Evolutionary conservation across 1,140 invertebrate species (phyloP).

Genomic region (Bombyx mandarina): DNA sequence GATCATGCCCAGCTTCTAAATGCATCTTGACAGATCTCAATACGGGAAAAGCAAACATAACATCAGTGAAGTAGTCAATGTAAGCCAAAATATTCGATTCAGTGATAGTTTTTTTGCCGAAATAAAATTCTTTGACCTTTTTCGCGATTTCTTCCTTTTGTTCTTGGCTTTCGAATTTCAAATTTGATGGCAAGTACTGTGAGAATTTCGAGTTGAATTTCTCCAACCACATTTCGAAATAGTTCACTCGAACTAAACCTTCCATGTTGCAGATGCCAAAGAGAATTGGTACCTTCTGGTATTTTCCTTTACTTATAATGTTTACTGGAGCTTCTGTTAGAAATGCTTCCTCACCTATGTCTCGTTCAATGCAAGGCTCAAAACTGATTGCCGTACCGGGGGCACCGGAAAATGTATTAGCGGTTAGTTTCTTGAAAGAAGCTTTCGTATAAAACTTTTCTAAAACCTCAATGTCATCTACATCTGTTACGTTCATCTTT

Average conservation of each 20-base stretch:
- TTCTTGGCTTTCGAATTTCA: conserved; percentile 24
- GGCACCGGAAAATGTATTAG: conserved; percentile 4
- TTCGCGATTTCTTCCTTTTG: conserved; percentile 22
- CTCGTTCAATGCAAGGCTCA: conserved; percentile 27
- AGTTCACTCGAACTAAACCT: conserved; percentile 17
- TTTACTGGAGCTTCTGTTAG: conserved; percentile 21
- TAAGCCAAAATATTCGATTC: conserved; percentile 19
- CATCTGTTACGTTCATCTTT: conserved; percentile 16
- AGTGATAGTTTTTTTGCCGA: conserved; percentile 17
- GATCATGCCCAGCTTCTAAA: conserved; percentile 21
- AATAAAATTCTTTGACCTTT: conserved; percentile 32
- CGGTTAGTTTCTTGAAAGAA: conserved; percentile 1
- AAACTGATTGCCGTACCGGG: conserved; percentile 17
- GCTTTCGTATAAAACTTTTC: conserved; percentile 28
- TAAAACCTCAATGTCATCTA: conserved; percentile 24
- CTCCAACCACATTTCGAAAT: conserved; percentile 19
- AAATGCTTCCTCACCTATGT: conserved; percentile 19
- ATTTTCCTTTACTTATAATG: conserved; percentile 25
- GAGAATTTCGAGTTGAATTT: conserved; percentile 24
- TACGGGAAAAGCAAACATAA: conserved; percentile 22
- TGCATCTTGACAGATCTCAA: conserved; percentile 24
- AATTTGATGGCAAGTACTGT: conserved; percentile 30
- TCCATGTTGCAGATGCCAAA: conserved; percentile 27
- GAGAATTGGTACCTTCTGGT: conserved; percentile 22
- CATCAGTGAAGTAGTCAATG: conserved; percentile 29